Percentiles rank a stretch among this genome's conserved stretches.
Evolutionary conservation across 2,113 vertebrate genomes (phyloP).

Genomic region (Gyps fulvus): DNA sequence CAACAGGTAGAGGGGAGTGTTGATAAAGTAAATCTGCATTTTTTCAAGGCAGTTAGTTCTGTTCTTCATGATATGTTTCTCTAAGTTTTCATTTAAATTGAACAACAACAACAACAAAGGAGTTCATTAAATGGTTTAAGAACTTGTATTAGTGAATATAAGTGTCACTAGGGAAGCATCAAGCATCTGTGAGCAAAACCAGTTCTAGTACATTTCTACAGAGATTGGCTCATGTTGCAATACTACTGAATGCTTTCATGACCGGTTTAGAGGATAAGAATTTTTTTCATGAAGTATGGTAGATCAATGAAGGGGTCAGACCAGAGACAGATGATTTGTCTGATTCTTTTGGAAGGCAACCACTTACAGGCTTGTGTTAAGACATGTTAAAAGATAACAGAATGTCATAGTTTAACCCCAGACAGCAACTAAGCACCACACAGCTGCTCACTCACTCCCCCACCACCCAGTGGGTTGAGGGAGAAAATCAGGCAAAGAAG

Average conservation of each 20-base stretch:
- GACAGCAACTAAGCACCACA: too few species aligned
- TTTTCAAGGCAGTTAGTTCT: not conserved
- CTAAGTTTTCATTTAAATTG: not conserved
- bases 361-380: not conserved
- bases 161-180: not conserved
- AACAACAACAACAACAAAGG: fast-evolving
- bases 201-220: not conserved
- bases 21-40: not conserved
- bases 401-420: too few species aligned
- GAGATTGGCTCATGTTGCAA: fast-evolving
- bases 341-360: not conserved
- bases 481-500: too few species aligned
- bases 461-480: too few species aligned
- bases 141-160: not conserved
- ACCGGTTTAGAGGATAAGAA: fast-evolving
- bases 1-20: not conserved
- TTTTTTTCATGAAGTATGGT: not conserved
- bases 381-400: not conserved
- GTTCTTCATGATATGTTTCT: not conserved
- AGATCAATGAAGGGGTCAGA: not conserved
- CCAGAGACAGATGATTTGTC: not conserved
- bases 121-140: not conserved
- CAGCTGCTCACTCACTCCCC: too few species aligned
- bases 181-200: not conserved
- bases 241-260: not conserved